Percentiles rank a stretch among this genome's conserved stretches.
Conservation (phyloP, 2,113 vertebrate genomes). For the Pavo muticus region DNA sequence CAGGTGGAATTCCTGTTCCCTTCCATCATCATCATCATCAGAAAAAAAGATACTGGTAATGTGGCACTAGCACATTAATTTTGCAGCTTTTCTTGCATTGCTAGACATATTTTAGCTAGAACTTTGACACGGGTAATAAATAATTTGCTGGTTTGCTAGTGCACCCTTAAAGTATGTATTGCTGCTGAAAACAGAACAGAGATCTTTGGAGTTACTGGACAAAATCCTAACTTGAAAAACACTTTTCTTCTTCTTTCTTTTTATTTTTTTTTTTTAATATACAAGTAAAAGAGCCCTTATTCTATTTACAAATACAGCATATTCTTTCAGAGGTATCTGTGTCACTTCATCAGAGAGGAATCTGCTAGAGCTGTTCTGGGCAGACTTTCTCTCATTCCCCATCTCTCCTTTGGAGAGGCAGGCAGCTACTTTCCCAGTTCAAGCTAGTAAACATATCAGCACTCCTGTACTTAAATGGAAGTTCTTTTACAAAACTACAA, state of each 20-base stretch:
- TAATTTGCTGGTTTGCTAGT: background rate
- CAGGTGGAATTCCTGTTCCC: background rate
- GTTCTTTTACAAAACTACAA: background rate
- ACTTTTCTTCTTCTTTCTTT: background rate
- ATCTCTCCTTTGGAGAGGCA: background rate
- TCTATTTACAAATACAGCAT: background rate
- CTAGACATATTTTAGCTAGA: background rate
- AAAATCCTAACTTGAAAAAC: background rate
- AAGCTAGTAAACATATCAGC: background rate
- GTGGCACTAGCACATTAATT: background rate
- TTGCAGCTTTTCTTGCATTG: background rate
- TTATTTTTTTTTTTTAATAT: background rate
- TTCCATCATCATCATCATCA: background rate
- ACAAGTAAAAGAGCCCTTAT: background rate
- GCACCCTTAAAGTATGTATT: background rate
- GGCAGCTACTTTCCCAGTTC: background rate
- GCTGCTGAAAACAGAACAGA: background rate
- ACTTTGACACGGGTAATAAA: background rate
- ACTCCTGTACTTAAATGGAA: background rate
- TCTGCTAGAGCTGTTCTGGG: background rate
- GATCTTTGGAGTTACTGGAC: background rate
- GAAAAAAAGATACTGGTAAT: background rate
- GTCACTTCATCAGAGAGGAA: background rate
- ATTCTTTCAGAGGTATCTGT: background rate
- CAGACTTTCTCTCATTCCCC: background rate